Percentiles rank a stretch among this genome's conserved stretches.
These are phyloP conservation scores for Eledone cirrhosa DNA, from an alignment of 2,888 invertebrate genomes.

Conservation along the genomic window DNA sequence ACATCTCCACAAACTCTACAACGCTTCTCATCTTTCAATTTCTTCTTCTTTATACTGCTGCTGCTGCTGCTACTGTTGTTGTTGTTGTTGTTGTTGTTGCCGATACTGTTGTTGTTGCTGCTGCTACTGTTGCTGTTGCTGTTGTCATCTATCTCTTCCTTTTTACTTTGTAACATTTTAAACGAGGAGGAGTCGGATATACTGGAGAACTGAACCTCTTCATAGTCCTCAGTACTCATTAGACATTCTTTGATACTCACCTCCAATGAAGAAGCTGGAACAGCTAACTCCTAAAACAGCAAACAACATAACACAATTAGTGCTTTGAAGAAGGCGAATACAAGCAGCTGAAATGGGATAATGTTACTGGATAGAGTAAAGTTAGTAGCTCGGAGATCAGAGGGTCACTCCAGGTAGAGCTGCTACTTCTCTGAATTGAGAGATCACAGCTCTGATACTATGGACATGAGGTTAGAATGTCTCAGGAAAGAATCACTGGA, in stretches of 20 bases:
- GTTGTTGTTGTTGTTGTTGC: constrained; percentile 20
- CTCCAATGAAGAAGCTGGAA: constrained; percentile 4
- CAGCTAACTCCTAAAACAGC: neutral
- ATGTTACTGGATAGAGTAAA: too few species aligned
- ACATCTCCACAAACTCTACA: constrained; percentile 79
- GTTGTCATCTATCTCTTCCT: neutral
- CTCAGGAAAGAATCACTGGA: too few species aligned
- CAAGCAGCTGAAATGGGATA: too few species aligned
- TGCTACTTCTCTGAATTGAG: too few species aligned
- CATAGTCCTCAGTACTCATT: constrained; percentile 7
- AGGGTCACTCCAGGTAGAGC: too few species aligned
- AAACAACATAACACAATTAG: neutral
- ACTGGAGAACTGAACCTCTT: constrained; percentile 14
- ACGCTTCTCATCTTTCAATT: constrained; percentile 34
- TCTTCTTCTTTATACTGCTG: constrained; percentile 33
- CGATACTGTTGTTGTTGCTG: constrained; percentile 17
- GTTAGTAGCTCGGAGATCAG: too few species aligned
- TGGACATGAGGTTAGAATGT: too few species aligned
- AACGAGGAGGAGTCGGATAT: neutral
- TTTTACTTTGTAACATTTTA: neutral
- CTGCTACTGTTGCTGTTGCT: constrained; percentile 12
- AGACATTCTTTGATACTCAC: constrained; percentile 20
- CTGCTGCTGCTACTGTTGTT: constrained; percentile 18
- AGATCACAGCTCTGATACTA: too few species aligned
- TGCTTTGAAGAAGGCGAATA: too few species aligned